Evolutionary conservation across 2,113 vertebrate genomes (phyloP).

Genomic region (Antechinus flavipes): DNA sequence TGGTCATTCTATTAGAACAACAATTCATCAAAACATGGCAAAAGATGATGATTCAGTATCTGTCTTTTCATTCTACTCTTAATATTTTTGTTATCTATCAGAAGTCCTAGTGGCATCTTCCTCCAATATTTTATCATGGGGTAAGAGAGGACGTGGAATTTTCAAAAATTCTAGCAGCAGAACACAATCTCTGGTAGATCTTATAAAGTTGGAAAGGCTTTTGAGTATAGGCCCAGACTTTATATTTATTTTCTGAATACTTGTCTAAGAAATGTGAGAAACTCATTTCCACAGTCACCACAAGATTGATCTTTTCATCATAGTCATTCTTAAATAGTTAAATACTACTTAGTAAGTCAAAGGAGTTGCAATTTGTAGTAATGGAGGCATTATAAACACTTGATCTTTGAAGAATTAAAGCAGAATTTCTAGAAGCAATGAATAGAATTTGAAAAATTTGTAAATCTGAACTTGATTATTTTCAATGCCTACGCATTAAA

Average conservation of each 20-base stretch:
- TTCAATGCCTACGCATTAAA: neutral
- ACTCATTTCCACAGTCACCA: neutral
- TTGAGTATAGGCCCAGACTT: neutral
- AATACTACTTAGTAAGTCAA: neutral
- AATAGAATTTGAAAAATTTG: conserved; percentile 64
- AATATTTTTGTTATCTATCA: conserved; percentile 4
- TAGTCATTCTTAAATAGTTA: neutral
- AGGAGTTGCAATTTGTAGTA: neutral
- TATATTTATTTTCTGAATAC: neutral
- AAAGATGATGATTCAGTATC: conserved; percentile 68
- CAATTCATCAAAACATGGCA: conserved; percentile 71
- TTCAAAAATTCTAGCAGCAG: neutral
- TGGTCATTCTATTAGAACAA: conserved; percentile 72
- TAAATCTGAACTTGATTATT: conserved; percentile 41
- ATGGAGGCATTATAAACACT: neutral
- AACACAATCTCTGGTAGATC: neutral
- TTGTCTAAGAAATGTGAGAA: neutral
- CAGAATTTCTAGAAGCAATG: neutral
- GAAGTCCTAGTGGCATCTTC: neutral
- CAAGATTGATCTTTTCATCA: neutral
- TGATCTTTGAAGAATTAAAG: neutral
- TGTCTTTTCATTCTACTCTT: conserved; percentile 67
- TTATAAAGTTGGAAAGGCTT: neutral
- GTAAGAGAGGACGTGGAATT: neutral
- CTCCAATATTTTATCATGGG: neutral